These are phyloP conservation scores for Conus betulinus DNA, from an alignment of 1,140 invertebrate species.

Conservation along the genomic window DNA sequence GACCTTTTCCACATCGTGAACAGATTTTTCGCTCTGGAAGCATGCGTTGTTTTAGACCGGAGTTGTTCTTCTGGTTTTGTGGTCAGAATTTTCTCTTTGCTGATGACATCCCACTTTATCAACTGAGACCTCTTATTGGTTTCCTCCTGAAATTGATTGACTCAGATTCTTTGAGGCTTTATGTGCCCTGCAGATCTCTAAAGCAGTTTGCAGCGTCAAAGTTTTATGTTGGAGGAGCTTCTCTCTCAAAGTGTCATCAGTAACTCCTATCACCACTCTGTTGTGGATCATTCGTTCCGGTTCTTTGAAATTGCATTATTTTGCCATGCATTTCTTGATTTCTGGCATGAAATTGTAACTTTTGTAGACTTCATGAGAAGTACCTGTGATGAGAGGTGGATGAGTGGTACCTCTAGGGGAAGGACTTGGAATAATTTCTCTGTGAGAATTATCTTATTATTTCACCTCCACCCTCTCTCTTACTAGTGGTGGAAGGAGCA, in stretches of 20 bases:
- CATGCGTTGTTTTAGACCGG: not conserved
- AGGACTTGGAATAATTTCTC: too few relatives aligned
- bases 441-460: too few relatives aligned
- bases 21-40: not conserved
- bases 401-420: too few relatives aligned
- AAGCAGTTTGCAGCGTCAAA: slow-evolving; percentile 3
- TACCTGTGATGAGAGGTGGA: too few relatives aligned
- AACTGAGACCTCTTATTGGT: not conserved
- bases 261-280: too few relatives aligned
- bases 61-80: not conserved
- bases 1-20: slow-evolving; percentile 16
- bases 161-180: not conserved
- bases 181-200: not conserved
- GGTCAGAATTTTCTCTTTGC: not conserved
- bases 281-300: slow-evolving; percentile 7
- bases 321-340: slow-evolving; percentile 12
- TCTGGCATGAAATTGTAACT: too few relatives aligned
- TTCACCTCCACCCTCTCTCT: too few relatives aligned
- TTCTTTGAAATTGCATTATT: not conserved
- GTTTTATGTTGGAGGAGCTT: slow-evolving; percentile 8
- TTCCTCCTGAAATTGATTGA: not conserved
- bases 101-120: not conserved
- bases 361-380: too few relatives aligned
- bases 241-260: not conserved
- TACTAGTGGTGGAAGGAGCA: too few relatives aligned